phyloP scores from a whole-genome alignment of 2,797 vertebrate species.

The Aldrovandia affinis region DNA sequence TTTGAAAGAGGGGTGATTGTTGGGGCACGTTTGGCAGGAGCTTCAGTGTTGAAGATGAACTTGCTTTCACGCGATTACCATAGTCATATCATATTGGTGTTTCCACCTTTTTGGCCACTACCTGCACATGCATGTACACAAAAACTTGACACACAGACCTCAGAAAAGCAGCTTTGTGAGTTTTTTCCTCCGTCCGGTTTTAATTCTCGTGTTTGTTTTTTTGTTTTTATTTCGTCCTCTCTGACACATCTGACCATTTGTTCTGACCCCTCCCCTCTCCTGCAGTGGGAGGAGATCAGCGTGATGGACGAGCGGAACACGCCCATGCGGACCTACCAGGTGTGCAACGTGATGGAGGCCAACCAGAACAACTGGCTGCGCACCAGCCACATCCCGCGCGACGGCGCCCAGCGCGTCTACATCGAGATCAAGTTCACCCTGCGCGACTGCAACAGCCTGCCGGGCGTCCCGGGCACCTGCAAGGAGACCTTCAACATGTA shows the following conservation, averaged over 20 bases:
- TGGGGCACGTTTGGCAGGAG: too few species aligned
- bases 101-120: too few species aligned
- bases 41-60: too few species aligned
- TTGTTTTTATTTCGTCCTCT: background rate
- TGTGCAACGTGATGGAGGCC: slow-evolving; percentile 95
- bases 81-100: too few species aligned
- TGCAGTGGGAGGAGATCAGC: slow-evolving; percentile 85
- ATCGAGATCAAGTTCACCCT: slow-evolving; percentile 86
- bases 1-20: too few species aligned
- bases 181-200: background rate
- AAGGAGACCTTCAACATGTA: slow-evolving; percentile 88
- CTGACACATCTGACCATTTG: too few species aligned
- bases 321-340: slow-evolving; percentile 89
- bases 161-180: slow-evolving; percentile 12
- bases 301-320: slow-evolving; percentile 85
- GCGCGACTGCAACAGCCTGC: slow-evolving; percentile 84
- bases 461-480: slow-evolving; percentile 81
- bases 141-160: slow-evolving; percentile 42
- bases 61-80: too few species aligned
- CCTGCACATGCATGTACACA: slow-evolving; percentile 31
- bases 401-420: slow-evolving; percentile 80
- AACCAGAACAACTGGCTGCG: slow-evolving; percentile 96
- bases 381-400: slow-evolving; percentile 79
- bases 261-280: background rate
- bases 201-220: background rate